Evolutionary conservation across 2,797 vertebrate genomes (phyloP).

Genomic region (Kryptopterus vitreolus): DNA sequence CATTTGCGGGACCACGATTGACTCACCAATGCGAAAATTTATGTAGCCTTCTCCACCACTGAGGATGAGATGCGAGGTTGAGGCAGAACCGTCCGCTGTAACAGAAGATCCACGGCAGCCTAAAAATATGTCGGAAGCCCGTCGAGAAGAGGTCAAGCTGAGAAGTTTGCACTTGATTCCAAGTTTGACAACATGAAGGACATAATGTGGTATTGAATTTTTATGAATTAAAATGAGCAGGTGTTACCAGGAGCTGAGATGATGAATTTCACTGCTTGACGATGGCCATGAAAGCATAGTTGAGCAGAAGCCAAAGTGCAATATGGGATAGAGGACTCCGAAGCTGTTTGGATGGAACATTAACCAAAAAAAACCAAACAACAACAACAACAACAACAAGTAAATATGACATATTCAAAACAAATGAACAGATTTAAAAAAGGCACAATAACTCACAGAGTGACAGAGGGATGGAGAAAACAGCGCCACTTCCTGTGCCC

Average conservation of each 20-base stretch:
- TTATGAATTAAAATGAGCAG: not conserved
- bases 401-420: not conserved
- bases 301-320: slow-evolving; percentile 70
- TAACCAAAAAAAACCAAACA: not conserved
- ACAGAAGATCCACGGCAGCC: slow-evolving; percentile 69
- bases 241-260: slow-evolving; percentile 71
- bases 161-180: not conserved
- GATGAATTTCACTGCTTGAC: slow-evolving; percentile 78
- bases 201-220: not conserved
- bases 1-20: not conserved
- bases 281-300: slow-evolving; percentile 79
- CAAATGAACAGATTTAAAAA: not conserved
- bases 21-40: slow-evolving; percentile 82
- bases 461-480: slow-evolving; percentile 75
- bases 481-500: slow-evolving; percentile 77
- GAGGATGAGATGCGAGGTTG: slow-evolving; percentile 74
- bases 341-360: slow-evolving; percentile 61
- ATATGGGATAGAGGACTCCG: slow-evolving; percentile 78
- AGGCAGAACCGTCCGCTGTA: slow-evolving; percentile 55
- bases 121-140: slow-evolving; percentile 41
- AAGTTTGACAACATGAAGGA: not conserved
- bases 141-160: slow-evolving; percentile 3
- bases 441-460: slow-evolving; percentile 67
- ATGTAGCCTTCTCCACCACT: slow-evolving; percentile 87
- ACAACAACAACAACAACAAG: not conserved